Evolutionary conservation across 2,113 vertebrate genomes (phyloP).

Genomic region (Oceanites oceanicus): DNA sequence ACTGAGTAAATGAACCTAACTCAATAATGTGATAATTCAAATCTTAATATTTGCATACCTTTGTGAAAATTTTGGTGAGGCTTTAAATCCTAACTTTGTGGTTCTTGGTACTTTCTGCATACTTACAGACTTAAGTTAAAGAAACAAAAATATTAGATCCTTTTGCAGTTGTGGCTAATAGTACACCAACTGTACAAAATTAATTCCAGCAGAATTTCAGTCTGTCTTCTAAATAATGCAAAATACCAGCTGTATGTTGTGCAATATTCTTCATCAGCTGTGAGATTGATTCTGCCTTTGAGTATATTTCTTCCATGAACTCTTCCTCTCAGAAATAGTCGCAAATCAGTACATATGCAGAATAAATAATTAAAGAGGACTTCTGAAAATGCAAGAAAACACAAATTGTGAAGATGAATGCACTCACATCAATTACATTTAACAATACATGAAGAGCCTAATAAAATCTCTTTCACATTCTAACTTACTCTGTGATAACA

Average conservation of each 20-base stretch:
- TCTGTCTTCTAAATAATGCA: constrained; percentile 8
- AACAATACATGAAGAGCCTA: background rate
- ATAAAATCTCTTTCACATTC: background rate
- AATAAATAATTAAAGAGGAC: background rate
- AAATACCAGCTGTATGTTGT: constrained; percentile 21
- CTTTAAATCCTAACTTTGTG: background rate
- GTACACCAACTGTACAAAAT: background rate
- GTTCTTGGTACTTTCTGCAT: background rate
- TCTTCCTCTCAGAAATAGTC: background rate
- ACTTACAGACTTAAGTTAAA: background rate
- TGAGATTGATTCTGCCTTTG: constrained; percentile 12
- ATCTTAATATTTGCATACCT: background rate
- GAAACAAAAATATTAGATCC: background rate
- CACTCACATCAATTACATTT: background rate
- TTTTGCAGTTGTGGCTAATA: background rate
- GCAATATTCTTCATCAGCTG: background rate
- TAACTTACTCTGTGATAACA: background rate
- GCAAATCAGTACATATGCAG: background rate
- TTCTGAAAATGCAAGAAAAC: background rate
- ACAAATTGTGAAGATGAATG: background rate
- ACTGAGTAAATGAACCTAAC: background rate
- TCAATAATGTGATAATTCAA: background rate
- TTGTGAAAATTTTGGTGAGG: background rate
- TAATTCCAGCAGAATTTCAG: background rate
- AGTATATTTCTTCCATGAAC: constrained; percentile 1